These are phyloP conservation scores for Drosophila triauraria DNA, from an alignment of 1,140 invertebrate species.

Conservation along the genomic window DNA sequence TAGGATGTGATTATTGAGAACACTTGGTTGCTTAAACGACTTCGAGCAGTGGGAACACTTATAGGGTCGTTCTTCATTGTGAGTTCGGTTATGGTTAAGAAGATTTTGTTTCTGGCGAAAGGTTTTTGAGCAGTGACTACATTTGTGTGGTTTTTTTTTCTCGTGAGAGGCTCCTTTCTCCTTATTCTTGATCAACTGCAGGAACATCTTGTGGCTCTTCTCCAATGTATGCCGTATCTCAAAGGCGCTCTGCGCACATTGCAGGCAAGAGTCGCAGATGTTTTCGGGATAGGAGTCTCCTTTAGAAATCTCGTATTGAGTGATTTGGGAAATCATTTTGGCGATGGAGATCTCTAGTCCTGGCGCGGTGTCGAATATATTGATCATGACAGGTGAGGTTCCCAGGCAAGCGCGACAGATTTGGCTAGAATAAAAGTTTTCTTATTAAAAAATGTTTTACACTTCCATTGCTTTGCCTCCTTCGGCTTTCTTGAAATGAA, in stretches of 20 bases:
- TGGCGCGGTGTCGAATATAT: constrained; percentile 1
- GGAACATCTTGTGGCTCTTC: not conserved
- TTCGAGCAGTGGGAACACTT: no score
- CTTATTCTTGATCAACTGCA: not conserved
- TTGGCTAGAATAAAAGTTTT: not conserved
- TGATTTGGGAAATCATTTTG: not conserved
- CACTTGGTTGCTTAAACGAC: no score
- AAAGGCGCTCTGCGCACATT: constrained; percentile 4
- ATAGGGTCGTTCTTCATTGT: no score
- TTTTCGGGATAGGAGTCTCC: not conserved
- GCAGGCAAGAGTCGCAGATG: not conserved
- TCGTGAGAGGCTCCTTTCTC: not conserved
- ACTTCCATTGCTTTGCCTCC: no score
- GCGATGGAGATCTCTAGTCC: not conserved
- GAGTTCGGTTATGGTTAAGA: no score
- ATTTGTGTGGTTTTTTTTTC: not conserved
- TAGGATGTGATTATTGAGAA: no score
- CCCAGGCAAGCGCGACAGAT: constrained; percentile 2
- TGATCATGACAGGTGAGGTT: not conserved
- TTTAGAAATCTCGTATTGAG: not conserved
- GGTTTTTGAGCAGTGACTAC: no score
- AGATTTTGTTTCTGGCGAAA: no score
- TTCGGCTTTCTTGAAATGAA: not conserved
- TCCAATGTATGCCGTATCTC: not conserved
- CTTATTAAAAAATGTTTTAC: no score